Evolutionary conservation across 1,140 invertebrate species (phyloP), one percentile per base, ranked within the genome.

Genomic region (Ceratina calcarata): DNA sequence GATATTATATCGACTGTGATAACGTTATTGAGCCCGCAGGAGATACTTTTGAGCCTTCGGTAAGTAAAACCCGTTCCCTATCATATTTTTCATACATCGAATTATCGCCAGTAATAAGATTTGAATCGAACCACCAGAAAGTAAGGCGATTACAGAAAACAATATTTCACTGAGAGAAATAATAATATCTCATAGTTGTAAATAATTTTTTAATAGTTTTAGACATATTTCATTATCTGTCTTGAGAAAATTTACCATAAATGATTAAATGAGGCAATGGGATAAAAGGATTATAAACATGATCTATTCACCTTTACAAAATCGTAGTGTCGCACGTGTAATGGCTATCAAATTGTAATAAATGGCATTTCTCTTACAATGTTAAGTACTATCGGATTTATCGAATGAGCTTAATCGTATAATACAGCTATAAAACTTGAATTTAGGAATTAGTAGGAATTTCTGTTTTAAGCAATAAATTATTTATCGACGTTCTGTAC

Each of bases 91-190:
- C 67, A 53, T 62, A 62, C 57, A 51, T 71, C 22, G 15, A 77
- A 70, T 70, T 32, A 70, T 70, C 18, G 24, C 18, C 18, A 15
- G 66, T 69, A 70, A 77, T 77, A 77, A 60, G 65, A 77, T 77
- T 69, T 61, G 16, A n/a, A 20, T 13, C 55, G 66, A 37, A 70
- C 67, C 6, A 2, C 6, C 3, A 20, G 37, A 3, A 7, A 60
- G 8, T 70, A 61, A 77, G 66, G 22, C 45, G 67, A 70, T 70
- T 62, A 53, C 20, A 24, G 10, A 22, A n/a, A 18, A 15, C 62
- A 57, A 15, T 15, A 49, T 18, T 15, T 16, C 13, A 8, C 10
- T 45, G 1, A 1, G 13, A 22, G 12, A 22, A 58, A 7, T 55
- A 32, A n/a, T 2, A 22, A 65, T 27, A 13, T 55, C 32, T 37